These are phyloP conservation scores for Otus scops DNA, from an alignment of 2,797 vertebrate genomes.

Conservation along the genomic window DNA sequence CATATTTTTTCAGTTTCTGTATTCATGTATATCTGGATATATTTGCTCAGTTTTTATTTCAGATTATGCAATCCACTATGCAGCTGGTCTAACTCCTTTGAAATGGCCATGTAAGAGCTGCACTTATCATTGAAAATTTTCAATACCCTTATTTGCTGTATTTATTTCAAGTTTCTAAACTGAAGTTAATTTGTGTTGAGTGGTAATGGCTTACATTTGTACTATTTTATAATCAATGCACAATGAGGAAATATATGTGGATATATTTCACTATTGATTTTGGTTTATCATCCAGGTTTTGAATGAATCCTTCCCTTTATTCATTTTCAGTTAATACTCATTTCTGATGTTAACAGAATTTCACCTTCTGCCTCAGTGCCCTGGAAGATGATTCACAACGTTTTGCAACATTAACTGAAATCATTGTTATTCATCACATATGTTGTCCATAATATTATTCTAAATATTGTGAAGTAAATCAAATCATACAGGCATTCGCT, in stretches of 20 bases:
- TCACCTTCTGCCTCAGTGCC: neutral
- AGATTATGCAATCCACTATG: neutral
- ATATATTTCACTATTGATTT: neutral
- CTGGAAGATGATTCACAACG: neutral
- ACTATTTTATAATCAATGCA: neutral
- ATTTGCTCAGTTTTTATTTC: neutral
- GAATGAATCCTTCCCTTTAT: neutral
- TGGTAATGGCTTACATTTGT: neutral
- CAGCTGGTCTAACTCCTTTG: neutral
- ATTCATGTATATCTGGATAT: neutral
- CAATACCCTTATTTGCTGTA: neutral
- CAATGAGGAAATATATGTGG: neutral
- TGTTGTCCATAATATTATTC: neutral
- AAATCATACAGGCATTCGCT: neutral
- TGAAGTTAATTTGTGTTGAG: neutral
- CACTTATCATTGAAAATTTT: neutral
- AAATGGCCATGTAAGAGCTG: neutral
- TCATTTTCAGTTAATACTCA: constrained; percentile 5
- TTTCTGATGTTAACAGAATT: constrained; percentile 13
- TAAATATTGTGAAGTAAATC: constrained; percentile 1
- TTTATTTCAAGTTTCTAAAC: neutral
- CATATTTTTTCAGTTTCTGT: neutral
- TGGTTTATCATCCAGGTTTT: neutral
- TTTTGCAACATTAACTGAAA: neutral
- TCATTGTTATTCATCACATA: neutral